phyloP scores from a whole-genome alignment of 2,113 vertebrate genomes.

The Phoenicopterus ruber region DNA sequence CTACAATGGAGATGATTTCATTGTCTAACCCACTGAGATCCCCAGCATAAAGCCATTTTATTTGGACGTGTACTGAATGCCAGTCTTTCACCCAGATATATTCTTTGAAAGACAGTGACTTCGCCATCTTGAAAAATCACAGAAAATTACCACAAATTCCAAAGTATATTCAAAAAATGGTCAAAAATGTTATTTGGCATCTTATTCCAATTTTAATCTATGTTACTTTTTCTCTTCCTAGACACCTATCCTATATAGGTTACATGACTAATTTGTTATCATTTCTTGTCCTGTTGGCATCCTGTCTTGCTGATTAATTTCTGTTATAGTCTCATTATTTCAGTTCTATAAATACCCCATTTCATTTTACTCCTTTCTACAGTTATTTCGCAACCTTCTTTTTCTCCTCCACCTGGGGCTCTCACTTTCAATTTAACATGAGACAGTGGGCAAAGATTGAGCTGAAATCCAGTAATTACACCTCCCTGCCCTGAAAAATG shows the following conservation, averaged over 20 bases:
- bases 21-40: background rate
- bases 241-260: background rate
- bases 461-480: conserved; percentile 40
- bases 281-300: background rate
- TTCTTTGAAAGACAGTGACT: background rate
- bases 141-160: background rate
- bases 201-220: background rate
- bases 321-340: conserved; percentile 3
- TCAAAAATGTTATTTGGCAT: background rate
- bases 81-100: background rate
- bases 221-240: background rate
- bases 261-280: conserved; percentile 13
- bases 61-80: background rate
- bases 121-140: background rate
- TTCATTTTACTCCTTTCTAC: background rate
- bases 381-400: background rate
- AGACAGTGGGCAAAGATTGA: conserved; percentile 9
- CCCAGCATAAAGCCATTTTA: background rate
- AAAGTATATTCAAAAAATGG: background rate
- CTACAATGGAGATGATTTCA: background rate
- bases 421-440: conserved; percentile 25
- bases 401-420: conserved; percentile 15
- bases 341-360: conserved; percentile 1
- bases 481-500: background rate
- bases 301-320: conserved; percentile 19